Percentiles rank a stretch among this genome's conserved stretches.
Evolutionary conservation across 2,113 vertebrate genomes (phyloP).

Genomic region (Etia nguti): DNA sequence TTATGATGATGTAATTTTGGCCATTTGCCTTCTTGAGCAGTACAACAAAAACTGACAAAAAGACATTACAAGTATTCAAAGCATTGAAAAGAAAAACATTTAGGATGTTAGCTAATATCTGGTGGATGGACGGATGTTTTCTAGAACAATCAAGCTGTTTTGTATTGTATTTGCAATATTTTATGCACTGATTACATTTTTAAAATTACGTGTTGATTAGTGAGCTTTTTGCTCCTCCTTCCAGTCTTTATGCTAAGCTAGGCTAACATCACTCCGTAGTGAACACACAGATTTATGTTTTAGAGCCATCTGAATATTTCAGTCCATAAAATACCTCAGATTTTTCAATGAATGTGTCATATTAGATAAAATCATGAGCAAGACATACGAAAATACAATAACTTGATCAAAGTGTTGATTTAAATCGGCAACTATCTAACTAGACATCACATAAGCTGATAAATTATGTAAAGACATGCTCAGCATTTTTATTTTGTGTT

Average conservation of each 20-base stretch:
- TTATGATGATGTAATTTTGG: not conserved
- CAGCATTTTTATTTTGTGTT: not conserved
- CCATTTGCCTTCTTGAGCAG: not conserved
- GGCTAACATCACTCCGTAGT: accelerated
- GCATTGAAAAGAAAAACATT: not conserved
- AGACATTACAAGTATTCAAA: accelerated
- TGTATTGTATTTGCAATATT: not conserved
- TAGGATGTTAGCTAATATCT: not conserved
- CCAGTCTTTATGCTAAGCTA: not conserved
- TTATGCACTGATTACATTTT: not conserved
- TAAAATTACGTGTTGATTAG: accelerated
- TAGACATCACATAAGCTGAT: accelerated
- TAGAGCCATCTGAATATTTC: not conserved
- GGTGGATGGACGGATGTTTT: not conserved
- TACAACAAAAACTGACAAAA: not conserved
- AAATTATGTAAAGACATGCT: not conserved
- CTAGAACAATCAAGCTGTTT: not conserved
- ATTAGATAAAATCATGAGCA: not conserved
- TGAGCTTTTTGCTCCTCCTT: not conserved
- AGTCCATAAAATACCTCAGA: not conserved
- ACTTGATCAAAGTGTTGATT: not conserved
- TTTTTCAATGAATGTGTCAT: not conserved
- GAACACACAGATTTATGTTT: not conserved
- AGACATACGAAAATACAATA: not conserved
- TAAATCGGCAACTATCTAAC: not conserved